Conservation (phyloP, 2,113 vertebrate genomes). For the Benitochromis conjunctus region DNA sequence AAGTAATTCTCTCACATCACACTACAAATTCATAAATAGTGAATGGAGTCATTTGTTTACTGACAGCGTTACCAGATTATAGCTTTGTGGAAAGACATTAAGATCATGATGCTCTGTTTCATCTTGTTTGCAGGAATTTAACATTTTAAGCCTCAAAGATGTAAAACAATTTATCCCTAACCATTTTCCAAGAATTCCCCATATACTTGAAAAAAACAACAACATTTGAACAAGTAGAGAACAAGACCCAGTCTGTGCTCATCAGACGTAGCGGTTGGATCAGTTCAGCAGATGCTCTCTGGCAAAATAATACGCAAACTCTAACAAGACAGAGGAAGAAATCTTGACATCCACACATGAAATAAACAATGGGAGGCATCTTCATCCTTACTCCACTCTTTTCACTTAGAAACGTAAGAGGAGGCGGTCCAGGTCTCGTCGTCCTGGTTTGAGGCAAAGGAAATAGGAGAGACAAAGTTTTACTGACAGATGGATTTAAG, state of each 20-base stretch:
- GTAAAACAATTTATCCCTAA: background rate
- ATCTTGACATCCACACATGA: background rate
- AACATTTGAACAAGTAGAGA: no score
- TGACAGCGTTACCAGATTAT: background rate
- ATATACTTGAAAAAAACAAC: background rate
- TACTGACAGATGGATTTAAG: background rate
- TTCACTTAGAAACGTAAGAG: background rate
- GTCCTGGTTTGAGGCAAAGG: background rate
- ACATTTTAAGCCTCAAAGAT: rapidly evolving
- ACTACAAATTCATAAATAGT: background rate
- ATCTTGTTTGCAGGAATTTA: background rate
- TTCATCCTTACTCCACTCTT: background rate
- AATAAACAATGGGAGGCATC: background rate
- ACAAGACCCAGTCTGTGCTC: background rate
- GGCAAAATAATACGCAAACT: background rate
- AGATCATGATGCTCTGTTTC: background rate
- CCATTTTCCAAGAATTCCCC: background rate
- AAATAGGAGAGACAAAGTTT: background rate
- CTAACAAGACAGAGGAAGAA: background rate
- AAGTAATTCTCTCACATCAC: background rate
- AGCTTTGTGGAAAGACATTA: background rate
- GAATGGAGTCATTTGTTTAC: background rate
- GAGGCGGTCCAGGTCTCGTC: background rate
- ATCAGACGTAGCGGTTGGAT: background rate
- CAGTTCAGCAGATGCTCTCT: background rate